phyloP scores from a whole-genome alignment of 2,888 invertebrate genomes.

The Rotaria macrura region DNA sequence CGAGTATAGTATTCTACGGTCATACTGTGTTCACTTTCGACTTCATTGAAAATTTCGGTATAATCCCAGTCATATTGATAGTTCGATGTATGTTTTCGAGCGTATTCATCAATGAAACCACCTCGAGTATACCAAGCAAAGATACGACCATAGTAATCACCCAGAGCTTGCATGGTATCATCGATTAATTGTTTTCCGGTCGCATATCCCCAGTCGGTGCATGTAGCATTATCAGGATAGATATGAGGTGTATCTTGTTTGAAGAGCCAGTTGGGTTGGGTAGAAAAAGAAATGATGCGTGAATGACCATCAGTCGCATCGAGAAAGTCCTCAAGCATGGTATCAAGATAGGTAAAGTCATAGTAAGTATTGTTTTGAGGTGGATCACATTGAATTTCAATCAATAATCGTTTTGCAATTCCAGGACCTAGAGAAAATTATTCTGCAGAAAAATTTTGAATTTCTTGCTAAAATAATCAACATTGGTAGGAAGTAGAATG shows the following conservation, averaged over 20 bases:
- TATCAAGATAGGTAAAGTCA: neutral
- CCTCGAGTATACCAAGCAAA: neutral
- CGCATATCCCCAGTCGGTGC: neutral
- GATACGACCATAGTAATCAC: neutral
- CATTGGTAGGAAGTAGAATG: no score
- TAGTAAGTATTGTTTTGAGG: slow-evolving; percentile 1
- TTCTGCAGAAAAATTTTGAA: no score
- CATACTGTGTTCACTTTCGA: neutral
- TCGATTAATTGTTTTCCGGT: neutral
- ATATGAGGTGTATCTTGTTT: neutral
- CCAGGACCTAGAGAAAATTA: neutral
- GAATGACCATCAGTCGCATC: neutral
- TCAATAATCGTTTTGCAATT: neutral
- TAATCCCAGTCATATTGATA: neutral
- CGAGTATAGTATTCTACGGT: neutral
- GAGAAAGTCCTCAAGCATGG: neutral
- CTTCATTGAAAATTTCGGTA: neutral
- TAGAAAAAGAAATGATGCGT: neutral
- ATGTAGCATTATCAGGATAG: neutral
- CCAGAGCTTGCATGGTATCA: neutral
- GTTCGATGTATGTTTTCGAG: neutral
- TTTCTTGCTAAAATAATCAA: no score
- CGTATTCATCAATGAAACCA: slow-evolving; percentile 18
- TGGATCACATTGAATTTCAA: neutral
- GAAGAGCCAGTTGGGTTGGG: neutral